Evolutionary conservation across 2,888 invertebrate species (phyloP).

Genomic region (Pegoplata infirma): DNA sequence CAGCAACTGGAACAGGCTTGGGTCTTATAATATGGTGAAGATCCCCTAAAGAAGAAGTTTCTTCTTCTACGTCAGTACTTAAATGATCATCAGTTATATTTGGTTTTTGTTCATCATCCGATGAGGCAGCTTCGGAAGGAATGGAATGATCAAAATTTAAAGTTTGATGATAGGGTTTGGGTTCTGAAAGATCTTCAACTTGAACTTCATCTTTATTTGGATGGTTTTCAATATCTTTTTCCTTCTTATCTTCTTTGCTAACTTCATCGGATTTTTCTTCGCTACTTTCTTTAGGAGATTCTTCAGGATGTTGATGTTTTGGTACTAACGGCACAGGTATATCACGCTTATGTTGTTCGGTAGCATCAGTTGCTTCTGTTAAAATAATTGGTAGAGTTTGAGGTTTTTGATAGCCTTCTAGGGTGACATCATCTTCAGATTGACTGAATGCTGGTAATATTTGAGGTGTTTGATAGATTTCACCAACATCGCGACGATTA

Average conservation of each 20-base stretch:
- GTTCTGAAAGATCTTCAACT: slow-evolving; percentile 11
- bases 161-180: neutral
- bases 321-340: slow-evolving; percentile 73
- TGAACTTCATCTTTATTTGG: neutral
- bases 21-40: slow-evolving; percentile 64
- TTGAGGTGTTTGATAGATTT: slow-evolving; percentile 24
- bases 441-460: slow-evolving; percentile 10
- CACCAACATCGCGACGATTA: slow-evolving; percentile 3
- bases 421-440: slow-evolving; percentile 19
- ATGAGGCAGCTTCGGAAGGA: neutral
- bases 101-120: slow-evolving; percentile 19
- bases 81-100: neutral
- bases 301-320: slow-evolving; percentile 64
- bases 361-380: neutral
- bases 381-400: slow-evolving; percentile 11
- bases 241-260: neutral
- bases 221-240: neutral
- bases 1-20: slow-evolving; percentile 72
- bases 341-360: slow-evolving; percentile 66
- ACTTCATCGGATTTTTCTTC: neutral
- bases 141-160: neutral
- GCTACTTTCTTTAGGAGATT: slow-evolving; percentile 44
- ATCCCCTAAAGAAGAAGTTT: slow-evolving; percentile 31
- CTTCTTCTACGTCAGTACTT: neutral
- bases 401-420: neutral